These are phyloP conservation scores for Drosophila obscura DNA, from an alignment of 1,140 invertebrate species.

Conservation along the genomic window DNA sequence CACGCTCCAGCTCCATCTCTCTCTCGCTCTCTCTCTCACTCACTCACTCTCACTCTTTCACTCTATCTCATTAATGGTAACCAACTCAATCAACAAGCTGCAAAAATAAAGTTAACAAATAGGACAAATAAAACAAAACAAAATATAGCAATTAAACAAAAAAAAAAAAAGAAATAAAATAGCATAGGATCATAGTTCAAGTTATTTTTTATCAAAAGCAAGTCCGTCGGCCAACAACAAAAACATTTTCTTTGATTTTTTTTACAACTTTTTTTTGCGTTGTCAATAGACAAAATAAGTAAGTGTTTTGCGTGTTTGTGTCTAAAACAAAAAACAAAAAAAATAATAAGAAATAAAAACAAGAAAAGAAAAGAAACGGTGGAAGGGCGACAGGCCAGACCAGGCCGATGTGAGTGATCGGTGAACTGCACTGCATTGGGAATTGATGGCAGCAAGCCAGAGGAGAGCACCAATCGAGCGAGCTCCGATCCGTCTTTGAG, in stretches of 20 bases:
- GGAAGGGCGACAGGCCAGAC: too few species aligned
- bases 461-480: neutral
- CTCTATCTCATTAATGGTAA: slow-evolving; percentile 22
- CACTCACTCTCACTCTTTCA: neutral
- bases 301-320: slow-evolving; percentile 16
- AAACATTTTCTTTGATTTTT: slow-evolving; percentile 43
- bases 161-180: slow-evolving; percentile 1
- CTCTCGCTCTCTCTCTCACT: slow-evolving; percentile 1
- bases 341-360: slow-evolving; percentile 7
- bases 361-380: slow-evolving; percentile 14
- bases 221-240: slow-evolving; percentile 47
- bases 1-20: slow-evolving; percentile 2
- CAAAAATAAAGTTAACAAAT: slow-evolving; percentile 7
- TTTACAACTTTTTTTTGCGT: slow-evolving; percentile 42
- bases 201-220: slow-evolving; percentile 18
- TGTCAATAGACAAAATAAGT: slow-evolving; percentile 8
- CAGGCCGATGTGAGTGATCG: slow-evolving; percentile 4
- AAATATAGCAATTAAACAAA: neutral
- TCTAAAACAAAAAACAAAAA: slow-evolving; percentile 23
- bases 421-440: neutral
- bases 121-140: neutral
- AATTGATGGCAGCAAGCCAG: neutral
- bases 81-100: slow-evolving; percentile 57
- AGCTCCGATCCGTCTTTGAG: slow-evolving; percentile 5
- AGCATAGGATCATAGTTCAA: slow-evolving; percentile 4